Conservation (phyloP, 2,888 invertebrate genomes). For the Drosophila tripunctata region DNA sequence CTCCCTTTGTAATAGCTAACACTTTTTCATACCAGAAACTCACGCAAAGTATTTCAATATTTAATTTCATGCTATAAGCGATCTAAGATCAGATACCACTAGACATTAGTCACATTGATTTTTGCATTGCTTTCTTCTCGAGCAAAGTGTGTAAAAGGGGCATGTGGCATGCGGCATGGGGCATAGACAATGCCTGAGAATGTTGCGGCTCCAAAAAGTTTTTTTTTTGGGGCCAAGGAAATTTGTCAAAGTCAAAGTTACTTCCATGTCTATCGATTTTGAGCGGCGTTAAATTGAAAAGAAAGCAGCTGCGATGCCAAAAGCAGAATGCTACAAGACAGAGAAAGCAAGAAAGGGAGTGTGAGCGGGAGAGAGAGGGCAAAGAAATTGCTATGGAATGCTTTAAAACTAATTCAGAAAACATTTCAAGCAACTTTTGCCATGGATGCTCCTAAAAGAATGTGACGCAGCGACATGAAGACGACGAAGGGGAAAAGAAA, state of each 20-base stretch:
- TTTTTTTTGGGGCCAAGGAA: slow-evolving; percentile 49
- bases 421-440: slow-evolving; percentile 46
- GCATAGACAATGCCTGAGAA: slow-evolving; percentile 26
- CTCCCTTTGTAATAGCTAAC: too few species aligned
- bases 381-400: slow-evolving; percentile 30
- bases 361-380: neutral
- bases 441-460: slow-evolving; percentile 34
- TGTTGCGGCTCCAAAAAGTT: slow-evolving; percentile 18
- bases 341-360: neutral
- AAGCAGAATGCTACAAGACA: neutral
- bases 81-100: slow-evolving; percentile 3
- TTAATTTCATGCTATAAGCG: slow-evolving; percentile 31
- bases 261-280: slow-evolving; percentile 64
- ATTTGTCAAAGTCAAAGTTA: slow-evolving; percentile 68
- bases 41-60: slow-evolving; percentile 33
- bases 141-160: neutral
- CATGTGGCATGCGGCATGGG: neutral
- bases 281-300: slow-evolving; percentile 57
- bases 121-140: slow-evolving; percentile 38
- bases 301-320: slow-evolving; percentile 40
- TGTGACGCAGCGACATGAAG: slow-evolving; percentile 52
- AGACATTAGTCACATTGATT: slow-evolving; percentile 51
- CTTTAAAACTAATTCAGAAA: slow-evolving; percentile 60
- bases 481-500: neutral
- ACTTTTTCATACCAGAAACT: neutral